Percentiles rank a stretch among this genome's conserved stretches.
These are phyloP conservation scores for Cactoblastis cactorum DNA, from an alignment of 2,888 invertebrate genomes.

Conservation along the genomic window DNA sequence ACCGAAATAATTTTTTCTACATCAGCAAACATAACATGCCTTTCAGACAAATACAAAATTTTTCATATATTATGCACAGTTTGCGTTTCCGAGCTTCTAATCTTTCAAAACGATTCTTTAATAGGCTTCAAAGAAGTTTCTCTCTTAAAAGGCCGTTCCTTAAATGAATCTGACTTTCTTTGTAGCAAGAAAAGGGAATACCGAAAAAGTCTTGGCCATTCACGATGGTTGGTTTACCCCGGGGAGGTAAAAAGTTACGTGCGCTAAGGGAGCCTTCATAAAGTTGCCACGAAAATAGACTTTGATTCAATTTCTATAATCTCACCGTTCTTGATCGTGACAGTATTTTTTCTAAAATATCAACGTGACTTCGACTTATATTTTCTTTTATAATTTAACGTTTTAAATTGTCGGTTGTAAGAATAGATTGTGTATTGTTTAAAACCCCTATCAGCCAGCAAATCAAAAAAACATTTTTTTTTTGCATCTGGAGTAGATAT, in stretches of 20 bases:
- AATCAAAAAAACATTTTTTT: too few species aligned
- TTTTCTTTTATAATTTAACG: background rate
- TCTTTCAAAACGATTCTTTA: conserved; percentile 56
- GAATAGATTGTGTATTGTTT: too few species aligned
- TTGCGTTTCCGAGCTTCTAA: conserved; percentile 42
- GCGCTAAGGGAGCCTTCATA: conserved; percentile 37
- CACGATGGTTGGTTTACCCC: conserved; percentile 59
- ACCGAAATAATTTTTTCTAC: background rate
- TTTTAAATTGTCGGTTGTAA: too few species aligned
- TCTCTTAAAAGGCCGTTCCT: conserved; percentile 56
- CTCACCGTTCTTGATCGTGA: conserved; percentile 3
- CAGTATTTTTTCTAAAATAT: background rate
- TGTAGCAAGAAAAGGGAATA: conserved; percentile 58
- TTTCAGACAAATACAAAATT: conserved; percentile 3
- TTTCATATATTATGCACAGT: conserved; percentile 34
- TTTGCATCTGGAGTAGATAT: too few species aligned
- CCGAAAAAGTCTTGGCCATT: conserved; percentile 56
- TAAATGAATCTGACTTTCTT: conserved; percentile 66
- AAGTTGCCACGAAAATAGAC: conserved; percentile 45
- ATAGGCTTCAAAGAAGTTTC: conserved; percentile 65
- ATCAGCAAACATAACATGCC: background rate
- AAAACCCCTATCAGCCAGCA: background rate
- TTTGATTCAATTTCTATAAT: conserved; percentile 40
- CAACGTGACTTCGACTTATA: background rate
- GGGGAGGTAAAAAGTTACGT: conserved; percentile 57